Evolutionary conservation across 1,140 invertebrate species (phyloP), one percentile per base, ranked within the genome.

Genomic region (Bombus picipes): DNA sequence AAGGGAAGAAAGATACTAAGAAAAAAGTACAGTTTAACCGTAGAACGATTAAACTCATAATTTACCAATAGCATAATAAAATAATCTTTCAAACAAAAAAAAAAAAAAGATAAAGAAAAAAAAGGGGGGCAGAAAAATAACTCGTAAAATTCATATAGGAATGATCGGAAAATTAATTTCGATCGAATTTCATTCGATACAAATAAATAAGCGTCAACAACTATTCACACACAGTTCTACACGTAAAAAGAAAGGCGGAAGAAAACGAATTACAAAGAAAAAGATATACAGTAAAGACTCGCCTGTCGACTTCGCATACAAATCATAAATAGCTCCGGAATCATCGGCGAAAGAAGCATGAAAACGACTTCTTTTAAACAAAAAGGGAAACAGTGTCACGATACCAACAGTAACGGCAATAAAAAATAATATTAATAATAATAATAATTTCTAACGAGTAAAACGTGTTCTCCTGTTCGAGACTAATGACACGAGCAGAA

Each of bases 191-290:
- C 25, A 3, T 65, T 34, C 68, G 9, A 6, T 68, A 70, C 53
- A 80, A 85, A 85, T 85, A 85, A 85, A 85, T 85, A 85, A 62
- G 68, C 57, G 32, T 18, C 59, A 85, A 89, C 77, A 89, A 85
- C 62, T 77, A 59, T 62, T 1, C 43, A 39, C 37, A 22, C 53
- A 59, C 25, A n/a, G 18, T n/a, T 37, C 53, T 39, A 53, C 6
- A 25, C 25, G 32, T 47, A 66, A 34, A 12, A 47, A 9, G 12
- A 22, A 39, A 37, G 6, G 0, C 15, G 1, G 39, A 5, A 12
- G 3, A 2, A 81, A 76, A 39, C 9, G 1, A 53, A 68, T 43
- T 66, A 18, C 2, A 62, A 39, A 4, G 22, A 43, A 39, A 22
- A 8, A n/a, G 28, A 80, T 9, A 80, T 9, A 32, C 47, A 12